Base-by-base conservation (phyloP, 2,888 invertebrate species). In the Prosapia bicincta region DNA sequence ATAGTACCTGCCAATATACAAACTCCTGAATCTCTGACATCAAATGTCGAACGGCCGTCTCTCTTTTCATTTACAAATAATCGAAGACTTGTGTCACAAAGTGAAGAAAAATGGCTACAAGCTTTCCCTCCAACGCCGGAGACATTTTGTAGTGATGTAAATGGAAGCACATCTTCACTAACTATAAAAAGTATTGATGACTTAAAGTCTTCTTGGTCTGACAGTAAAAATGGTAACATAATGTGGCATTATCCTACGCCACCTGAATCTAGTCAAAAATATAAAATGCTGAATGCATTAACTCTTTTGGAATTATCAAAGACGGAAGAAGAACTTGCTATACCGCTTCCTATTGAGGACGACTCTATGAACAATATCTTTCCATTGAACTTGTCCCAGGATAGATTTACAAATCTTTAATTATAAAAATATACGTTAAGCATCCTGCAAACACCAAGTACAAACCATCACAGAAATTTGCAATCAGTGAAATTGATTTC, bases 291-390 rank as follows among this genome's bases (percentile, higher is more conserved):
- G 54, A 54, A 20, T 54, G 54, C 54, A 54, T 54, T 54, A 20
- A 13, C 54, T 20, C 54, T 54, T n/a, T 10, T 54, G 20, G 20
- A 54, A 20, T 20, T 54, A 20, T 54, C 54, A 9, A n/a, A 20
- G 54, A 54, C 9, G 20, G 73, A 73, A 20, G 73, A 73, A 38
- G 73, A 73, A 15, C 69, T 73, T 3, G 73, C 73, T 2, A 15
- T 32, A 43, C 73, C 73, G 20, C 73, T 73, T 20, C 73, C 73
- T 25, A 26, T 26, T 10, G 73, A 73, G 66, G 73, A 73, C 26
- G 69, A 73, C 15, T 54, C 20, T n/a, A 5, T 5, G 20, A n/a
- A 54, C 1, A 5, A 20, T 54, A n/a, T 54, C 3, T n/a, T 3
- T 20, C 54, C 54, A 20, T 9, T 54, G 54, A 20, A 54, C 20